Conservation (phyloP, 2,888 invertebrate species). For the Agrilus mali region DNA sequence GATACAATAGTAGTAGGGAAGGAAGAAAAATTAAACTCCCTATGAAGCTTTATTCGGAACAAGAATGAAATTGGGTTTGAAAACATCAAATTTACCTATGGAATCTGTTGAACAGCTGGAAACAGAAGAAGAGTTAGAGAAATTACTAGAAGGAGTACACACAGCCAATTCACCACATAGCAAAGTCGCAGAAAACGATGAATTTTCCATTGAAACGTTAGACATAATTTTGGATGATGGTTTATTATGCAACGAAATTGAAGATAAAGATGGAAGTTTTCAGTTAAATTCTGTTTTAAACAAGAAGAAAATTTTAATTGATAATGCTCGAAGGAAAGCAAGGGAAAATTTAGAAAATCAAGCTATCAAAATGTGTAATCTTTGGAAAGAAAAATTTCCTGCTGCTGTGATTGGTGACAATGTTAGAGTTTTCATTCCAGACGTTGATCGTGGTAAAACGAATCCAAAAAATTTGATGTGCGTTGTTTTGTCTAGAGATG, state of each 20-base stretch:
- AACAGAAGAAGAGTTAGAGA: constrained; percentile 12
- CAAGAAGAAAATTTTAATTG: constrained; percentile 4
- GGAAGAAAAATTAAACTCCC: too few species aligned
- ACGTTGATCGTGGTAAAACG: constrained; percentile 9
- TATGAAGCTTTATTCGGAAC: constrained; percentile 9
- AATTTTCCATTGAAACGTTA: constrained; percentile 8
- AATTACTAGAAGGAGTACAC: constrained; percentile 9
- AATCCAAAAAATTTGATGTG: constrained; percentile 3
- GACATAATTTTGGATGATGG: constrained; percentile 9
- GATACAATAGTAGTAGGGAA: too few species aligned
- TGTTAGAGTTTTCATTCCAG: constrained; percentile 10
- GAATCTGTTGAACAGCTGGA: constrained; percentile 13
- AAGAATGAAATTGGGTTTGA: constrained; percentile 9
- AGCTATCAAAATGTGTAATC: constrained; percentile 11
- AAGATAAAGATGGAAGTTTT: constrained; percentile 9
- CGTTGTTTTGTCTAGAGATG: too few species aligned
- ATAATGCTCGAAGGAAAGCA: constrained; percentile 5
- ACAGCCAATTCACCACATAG: constrained; percentile 8
- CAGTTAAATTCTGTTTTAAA: constrained; percentile 7
- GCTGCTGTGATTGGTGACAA: constrained; percentile 9
- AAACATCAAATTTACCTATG: constrained; percentile 11
- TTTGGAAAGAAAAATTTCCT: constrained; percentile 9
- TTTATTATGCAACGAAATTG: constrained; percentile 9
- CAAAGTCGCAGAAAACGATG: constrained; percentile 6
- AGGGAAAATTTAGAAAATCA: constrained; percentile 9